Evolutionary conservation across 2,113 vertebrate species (phyloP), one percentile per base, ranked within the genome.

Genomic region (Leuciscus idus): DNA sequence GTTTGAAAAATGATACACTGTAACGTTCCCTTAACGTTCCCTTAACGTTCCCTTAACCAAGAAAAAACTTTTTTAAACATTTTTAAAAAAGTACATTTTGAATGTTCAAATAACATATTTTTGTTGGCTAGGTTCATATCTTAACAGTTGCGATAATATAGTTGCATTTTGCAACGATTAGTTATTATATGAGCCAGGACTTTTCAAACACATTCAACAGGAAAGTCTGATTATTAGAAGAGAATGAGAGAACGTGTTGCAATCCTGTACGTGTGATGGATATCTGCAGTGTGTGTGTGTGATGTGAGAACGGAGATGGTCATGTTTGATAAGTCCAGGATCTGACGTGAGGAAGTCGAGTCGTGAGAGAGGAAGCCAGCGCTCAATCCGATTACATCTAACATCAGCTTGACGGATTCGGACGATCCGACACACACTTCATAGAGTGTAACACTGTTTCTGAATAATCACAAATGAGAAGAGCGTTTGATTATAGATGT

Each of bases 301-400:
- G 33, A 43, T 23, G 68, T 36, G 57, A 19, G 46, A 55, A n/a
- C 2, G 1, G 12, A 75, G 23, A 82, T 72, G 36, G 19, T 43
- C 68, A 72, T 36, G 43, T 72, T 12, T 43, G 68, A 81, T 46
- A 26, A 19, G n/a, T 43, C 33, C 19, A 48, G 64, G 33, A 73
- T 62, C 66, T 81, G 61, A 9, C 48, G 17, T 28, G 62, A 75
- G 78, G 50, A 85, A 72, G 64, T 26, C 26, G 70, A 72, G 23
- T 5, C 13, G 19, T 73, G 81, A 83, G 57, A 83, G 59, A 59
- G 57, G 17, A 83, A 30, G 36, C n/a, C 19, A 15, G 23, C 12
- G 50, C 7, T 19, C 7, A 50, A 83, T 72, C 68, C 9, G 36
- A 72, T 72, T 72, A 43, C 4, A 39, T 72, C 68, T 21, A 21